These are phyloP conservation scores for Tromatobia lineatoria DNA, from an alignment of 2,888 invertebrate genomes.

Conservation along the genomic window DNA sequence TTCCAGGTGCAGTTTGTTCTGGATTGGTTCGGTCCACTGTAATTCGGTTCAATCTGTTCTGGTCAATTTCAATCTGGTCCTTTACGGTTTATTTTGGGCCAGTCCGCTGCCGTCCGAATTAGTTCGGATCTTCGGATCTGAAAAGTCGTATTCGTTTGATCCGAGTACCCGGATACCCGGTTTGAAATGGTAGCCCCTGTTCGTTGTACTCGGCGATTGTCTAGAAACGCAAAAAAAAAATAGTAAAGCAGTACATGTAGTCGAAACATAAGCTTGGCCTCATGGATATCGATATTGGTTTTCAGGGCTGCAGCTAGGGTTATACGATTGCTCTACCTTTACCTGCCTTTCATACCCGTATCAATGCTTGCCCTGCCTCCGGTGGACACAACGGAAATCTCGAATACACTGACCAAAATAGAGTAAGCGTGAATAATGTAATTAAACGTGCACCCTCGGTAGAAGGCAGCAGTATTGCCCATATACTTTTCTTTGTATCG, in stretches of 20 bases:
- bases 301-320: background rate
- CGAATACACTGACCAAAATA: conserved; percentile 3
- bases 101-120: no score
- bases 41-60: no score
- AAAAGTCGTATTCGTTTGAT: no score
- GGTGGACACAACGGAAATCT: background rate
- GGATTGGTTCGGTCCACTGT: no score
- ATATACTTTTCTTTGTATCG: conserved; percentile 22
- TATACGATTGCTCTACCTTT: background rate
- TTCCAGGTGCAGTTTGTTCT: no score
- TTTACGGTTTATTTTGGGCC: no score
- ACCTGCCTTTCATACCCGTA: background rate
- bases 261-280: background rate
- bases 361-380: background rate
- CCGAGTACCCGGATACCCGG: no score
- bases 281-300: background rate
- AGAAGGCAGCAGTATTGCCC: background rate
- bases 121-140: no score
- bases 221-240: background rate
- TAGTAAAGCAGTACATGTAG: background rate
- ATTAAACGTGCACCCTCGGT: background rate
- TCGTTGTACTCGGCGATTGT: background rate
- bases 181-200: no score
- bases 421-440: no score
- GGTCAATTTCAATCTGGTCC: no score